Evolutionary conservation across 2,113 vertebrate genomes (phyloP).

Genomic region (Tetraodon nigroviridis): DNA sequence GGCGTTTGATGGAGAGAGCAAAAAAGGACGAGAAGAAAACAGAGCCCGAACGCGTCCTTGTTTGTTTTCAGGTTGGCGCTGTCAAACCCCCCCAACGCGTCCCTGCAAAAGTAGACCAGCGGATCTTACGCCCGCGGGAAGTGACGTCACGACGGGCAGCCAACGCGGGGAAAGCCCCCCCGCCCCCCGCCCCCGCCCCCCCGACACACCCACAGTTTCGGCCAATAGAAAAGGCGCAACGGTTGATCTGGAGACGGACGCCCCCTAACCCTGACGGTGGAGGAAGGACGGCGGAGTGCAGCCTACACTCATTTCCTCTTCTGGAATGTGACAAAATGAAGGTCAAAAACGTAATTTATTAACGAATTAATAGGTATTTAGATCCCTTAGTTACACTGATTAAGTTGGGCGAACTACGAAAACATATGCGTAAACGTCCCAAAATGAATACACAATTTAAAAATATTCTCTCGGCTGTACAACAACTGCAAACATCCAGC

Average conservation of each 20-base stretch:
- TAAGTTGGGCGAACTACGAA: too few species aligned
- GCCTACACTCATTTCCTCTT: too few species aligned
- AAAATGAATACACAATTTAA: too few species aligned
- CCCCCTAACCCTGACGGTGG: constrained; percentile 42
- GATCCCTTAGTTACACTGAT: background rate
- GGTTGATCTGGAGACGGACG: constrained; percentile 32
- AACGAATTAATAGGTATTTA: background rate
- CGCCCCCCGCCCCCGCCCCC: constrained; percentile 62
- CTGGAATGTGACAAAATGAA: too few species aligned
- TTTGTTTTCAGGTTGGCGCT: constrained; percentile 61
- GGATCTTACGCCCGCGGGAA: constrained; percentile 61
- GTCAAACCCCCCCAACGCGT: constrained; percentile 69
- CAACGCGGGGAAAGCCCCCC: constrained; percentile 24
- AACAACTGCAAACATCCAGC: constrained; percentile 1
- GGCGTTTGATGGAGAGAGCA: background rate
- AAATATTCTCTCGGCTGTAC: background rate
- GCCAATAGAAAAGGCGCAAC: constrained; percentile 58
- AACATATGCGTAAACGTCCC: too few species aligned
- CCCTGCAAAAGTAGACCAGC: constrained; percentile 51
- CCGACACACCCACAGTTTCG: constrained; percentile 73
- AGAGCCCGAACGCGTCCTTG: constrained; percentile 52
- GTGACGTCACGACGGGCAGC: constrained; percentile 62
- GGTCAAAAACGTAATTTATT: too few species aligned
- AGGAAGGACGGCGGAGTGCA: too few species aligned
- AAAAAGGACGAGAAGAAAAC: constrained; percentile 16